Percentiles rank a stretch among this genome's conserved stretches.
phyloP scores from a whole-genome alignment of 2,113 vertebrate genomes.

The Lasiurus cinereus region DNA sequence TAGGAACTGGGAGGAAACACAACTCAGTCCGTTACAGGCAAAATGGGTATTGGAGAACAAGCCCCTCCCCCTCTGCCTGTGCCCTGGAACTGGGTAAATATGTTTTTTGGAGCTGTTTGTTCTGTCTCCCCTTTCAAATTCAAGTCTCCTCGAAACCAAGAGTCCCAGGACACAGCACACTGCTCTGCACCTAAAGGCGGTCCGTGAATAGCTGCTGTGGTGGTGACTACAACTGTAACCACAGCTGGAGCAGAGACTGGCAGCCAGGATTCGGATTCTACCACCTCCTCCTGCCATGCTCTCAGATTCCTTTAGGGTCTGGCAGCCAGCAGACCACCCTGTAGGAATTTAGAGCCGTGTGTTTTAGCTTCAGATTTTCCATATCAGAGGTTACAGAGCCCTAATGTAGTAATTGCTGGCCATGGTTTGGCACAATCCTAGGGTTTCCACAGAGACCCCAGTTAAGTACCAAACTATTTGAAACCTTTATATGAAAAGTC shows the following conservation, averaged over 20 bases:
- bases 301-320: background rate
- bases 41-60: background rate
- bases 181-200: background rate
- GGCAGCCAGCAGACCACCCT: background rate
- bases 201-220: background rate
- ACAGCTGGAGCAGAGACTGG: background rate
- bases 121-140: conserved; percentile 46
- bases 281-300: background rate
- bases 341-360: background rate
- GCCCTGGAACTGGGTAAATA: background rate
- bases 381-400: background rate
- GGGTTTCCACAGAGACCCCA: background rate
- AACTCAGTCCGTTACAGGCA: background rate
- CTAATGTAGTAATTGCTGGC: background rate
- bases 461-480: background rate
- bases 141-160: background rate
- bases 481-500: background rate
- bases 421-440: background rate
- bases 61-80: background rate
- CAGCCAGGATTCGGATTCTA: background rate
- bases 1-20: background rate
- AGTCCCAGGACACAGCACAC: background rate
- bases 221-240: background rate
- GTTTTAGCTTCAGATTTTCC: background rate
- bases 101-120: background rate